Conservation (phyloP, 2,113 vertebrate genomes). For the zebrafish (Danio rerio) region GRCz12tu NC_133199.1:25218501-25219000, state of each 20-base stretch:
- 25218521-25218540: constrained; percentile 66
- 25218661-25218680: constrained; percentile 84
- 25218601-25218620: neutral
- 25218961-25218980: constrained; percentile 79
- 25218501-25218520: constrained; percentile 69
- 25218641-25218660: constrained; percentile 78
- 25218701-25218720: constrained; percentile 81
- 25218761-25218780: constrained; percentile 79
- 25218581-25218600: neutral
- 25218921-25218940: constrained; percentile 58
- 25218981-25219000: constrained; percentile 82
- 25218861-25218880: constrained; percentile 82
- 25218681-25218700: constrained; percentile 89
- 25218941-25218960: constrained; percentile 60
- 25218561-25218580: too few relatives aligned
- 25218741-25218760: constrained; percentile 69
- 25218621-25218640: constrained; percentile 67
- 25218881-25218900: constrained; percentile 83
- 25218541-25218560: constrained; percentile 63
- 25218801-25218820: too few relatives aligned
- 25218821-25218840: neutral
- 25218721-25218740: constrained; percentile 76
- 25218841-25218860: constrained; percentile 79
- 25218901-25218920: constrained; percentile 87
- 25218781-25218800: neutral